Conservation (phyloP, 2,888 invertebrate species). For the Aphodius granarius region DNA sequence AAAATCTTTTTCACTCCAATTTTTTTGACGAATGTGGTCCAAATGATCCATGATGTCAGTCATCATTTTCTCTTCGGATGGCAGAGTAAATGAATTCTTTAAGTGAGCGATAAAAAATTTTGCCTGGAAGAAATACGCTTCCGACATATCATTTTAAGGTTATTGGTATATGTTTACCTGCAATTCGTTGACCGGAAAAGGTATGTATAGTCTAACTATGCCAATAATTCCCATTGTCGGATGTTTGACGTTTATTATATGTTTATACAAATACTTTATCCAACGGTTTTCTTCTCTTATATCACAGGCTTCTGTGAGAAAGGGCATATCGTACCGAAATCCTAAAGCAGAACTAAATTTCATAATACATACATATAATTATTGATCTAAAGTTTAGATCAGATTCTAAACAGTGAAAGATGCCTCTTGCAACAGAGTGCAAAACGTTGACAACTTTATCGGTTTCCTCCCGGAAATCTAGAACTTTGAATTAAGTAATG, state of each 20-base stretch:
- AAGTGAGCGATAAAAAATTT: slow-evolving; percentile 64
- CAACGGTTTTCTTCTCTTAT: slow-evolving; percentile 75
- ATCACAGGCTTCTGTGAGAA: slow-evolving; percentile 62
- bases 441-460: too few species aligned
- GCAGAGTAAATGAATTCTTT: slow-evolving; percentile 61
- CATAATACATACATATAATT: background rate
- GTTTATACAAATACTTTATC: slow-evolving; percentile 83
- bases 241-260: slow-evolving; percentile 77
- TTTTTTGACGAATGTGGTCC: slow-evolving; percentile 56
- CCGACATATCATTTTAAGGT: too few species aligned
- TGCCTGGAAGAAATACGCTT: background rate
- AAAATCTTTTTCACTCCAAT: slow-evolving; percentile 66
- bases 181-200: background rate
- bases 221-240: slow-evolving; percentile 62
- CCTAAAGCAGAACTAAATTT: slow-evolving; percentile 32
- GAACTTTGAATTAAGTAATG: too few species aligned
- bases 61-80: slow-evolving; percentile 66
- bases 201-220: slow-evolving; percentile 63
- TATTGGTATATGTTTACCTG: too few species aligned
- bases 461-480: too few species aligned
- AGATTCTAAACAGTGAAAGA: background rate
- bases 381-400: background rate
- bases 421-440: too few species aligned
- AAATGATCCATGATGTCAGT: slow-evolving; percentile 61
- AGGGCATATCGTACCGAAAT: slow-evolving; percentile 57